Base-by-base conservation (phyloP, 1,140 invertebrate genomes). In the Cepaea nemoralis region DNA sequence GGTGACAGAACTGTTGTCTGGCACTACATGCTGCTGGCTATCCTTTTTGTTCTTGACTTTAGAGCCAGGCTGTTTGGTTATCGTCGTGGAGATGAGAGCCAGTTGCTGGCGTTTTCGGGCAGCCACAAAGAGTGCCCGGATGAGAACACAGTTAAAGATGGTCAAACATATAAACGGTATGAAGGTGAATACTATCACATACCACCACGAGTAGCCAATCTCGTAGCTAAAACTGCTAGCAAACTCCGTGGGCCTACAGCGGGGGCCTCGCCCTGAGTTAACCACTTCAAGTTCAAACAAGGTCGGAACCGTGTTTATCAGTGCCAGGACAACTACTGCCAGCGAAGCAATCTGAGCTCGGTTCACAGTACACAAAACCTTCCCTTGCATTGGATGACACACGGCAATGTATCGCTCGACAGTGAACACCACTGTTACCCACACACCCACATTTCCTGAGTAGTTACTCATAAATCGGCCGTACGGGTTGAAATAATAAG, bases 371-470 rank as follows among this genome's bases (percentile, higher is more conserved):
- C 94, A 95, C 85, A 94, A 93, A 42, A 94, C 93, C 90, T 94
- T 94, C 35, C 95, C 94, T 82, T 94, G 93, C 87, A 96, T 94
- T 31, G 95, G 95, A 91, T 95, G 94, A 83, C 94, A 94, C 6
- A 96, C 94, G 39, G 94, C 95, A 75, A 96, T 94, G 92, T 95
- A 96, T 59, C 95, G 91, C 90, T 96, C 95, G 77, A 95, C 92
- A 3, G 95, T 96, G 89, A 96, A 96, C 40, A 94, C 94, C 3
- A 95, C 94, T 40, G 94, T 95, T 76, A 96, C 90, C 95, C 95
- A 96, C 48, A 95, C 94, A 33, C 94, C 88, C 19, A 94, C 94
- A 89, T 94, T 95, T 84, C 93, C 94, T 77, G 93, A 93, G 35
- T 93, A 93, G 89, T 95, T 94, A 24, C 93, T 93, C 50, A 95